These are phyloP conservation scores for Astyanax mexicanus DNA, from an alignment of 2,797 vertebrate species.

Conservation along the genomic window DNA sequence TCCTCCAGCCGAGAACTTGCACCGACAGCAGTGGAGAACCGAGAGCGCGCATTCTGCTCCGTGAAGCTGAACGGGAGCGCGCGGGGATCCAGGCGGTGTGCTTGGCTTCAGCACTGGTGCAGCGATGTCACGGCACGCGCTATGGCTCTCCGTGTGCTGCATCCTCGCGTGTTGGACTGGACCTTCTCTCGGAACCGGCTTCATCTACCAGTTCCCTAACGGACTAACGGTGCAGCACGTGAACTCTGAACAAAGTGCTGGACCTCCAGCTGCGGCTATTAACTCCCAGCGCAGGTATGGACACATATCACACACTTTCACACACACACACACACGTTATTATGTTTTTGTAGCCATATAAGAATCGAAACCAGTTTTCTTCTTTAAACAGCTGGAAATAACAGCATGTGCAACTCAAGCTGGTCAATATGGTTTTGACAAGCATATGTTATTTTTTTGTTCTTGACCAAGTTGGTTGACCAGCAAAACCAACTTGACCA, in stretches of 20 bases:
- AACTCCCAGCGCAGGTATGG: conserved; percentile 74
- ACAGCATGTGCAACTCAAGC: no score
- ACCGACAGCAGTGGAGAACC: not conserved
- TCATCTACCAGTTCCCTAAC: conserved; percentile 79
- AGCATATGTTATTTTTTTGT: no score
- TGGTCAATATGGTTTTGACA: no score
- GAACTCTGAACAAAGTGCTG: conserved; percentile 69
- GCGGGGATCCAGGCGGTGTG: not conserved
- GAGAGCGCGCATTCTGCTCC: not conserved
- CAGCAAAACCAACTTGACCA: no score
- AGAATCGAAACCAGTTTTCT: no score
- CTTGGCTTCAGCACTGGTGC: not conserved
- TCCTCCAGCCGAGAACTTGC: not conserved
- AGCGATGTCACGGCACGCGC: conserved; percentile 29
- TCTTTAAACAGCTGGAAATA: no score
- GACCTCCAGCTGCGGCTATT: conserved; percentile 66
- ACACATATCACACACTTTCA: no score
- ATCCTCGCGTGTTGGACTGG: conserved; percentile 19
- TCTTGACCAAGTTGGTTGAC: no score
- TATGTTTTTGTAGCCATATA: no score
- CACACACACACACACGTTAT: no score
- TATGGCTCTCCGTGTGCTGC: conserved; percentile 24
- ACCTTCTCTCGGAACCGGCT: conserved; percentile 59
- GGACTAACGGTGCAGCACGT: conserved; percentile 71
- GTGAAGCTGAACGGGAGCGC: no score